Evolutionary conservation across 1,140 invertebrate genomes (phyloP), one percentile per base, ranked within the genome.

Genomic region (Panonychus citri): DNA sequence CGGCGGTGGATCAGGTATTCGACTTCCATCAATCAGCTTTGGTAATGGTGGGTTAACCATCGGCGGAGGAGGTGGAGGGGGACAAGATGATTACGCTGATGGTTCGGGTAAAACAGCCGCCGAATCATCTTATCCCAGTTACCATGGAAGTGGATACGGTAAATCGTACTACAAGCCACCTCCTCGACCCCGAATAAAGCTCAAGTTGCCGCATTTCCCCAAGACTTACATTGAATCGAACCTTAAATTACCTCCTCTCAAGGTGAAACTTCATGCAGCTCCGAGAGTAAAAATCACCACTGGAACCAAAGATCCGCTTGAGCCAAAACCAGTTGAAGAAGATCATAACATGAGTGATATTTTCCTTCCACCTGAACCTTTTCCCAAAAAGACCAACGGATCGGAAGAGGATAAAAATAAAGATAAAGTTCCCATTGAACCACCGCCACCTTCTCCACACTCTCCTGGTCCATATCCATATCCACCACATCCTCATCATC

Each of bases 251-350:
- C 46, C 56, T n/a, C 51, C 56, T 1, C 3, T 57, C 56, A 57
- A 57, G 25, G 1, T 57, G 10, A 53, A 39, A 26, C 21, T 57
- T 1, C 21, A 53, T 28, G n/a, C 56, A 3, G 21, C 26, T 2
- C 56, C 56, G 19, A 21, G 51, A 37, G 50, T 57, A 3, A 57
- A 57, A 43, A 53, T 57, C 27, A 57, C 56, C 10, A 53, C 56
- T 17, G 52, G 52, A 5, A 53, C 52, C 19, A 53, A 53, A 24
- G 52, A 53, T 53, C 52, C 52, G 13, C 30, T 53, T 21, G 52
- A 53, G 37, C 27, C 3, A 3, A 37, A 37, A 8, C 52, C 52
- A 1, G 10, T 53, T 13, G 28, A 37, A 37, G 52, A 53, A 39
- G 52, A 53, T 53, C 52, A 10, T 19, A 39, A 53, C 24, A 53